phyloP scores from a whole-genome alignment of 2,797 vertebrate genomes.

The Sebastiscus tertius region DNA sequence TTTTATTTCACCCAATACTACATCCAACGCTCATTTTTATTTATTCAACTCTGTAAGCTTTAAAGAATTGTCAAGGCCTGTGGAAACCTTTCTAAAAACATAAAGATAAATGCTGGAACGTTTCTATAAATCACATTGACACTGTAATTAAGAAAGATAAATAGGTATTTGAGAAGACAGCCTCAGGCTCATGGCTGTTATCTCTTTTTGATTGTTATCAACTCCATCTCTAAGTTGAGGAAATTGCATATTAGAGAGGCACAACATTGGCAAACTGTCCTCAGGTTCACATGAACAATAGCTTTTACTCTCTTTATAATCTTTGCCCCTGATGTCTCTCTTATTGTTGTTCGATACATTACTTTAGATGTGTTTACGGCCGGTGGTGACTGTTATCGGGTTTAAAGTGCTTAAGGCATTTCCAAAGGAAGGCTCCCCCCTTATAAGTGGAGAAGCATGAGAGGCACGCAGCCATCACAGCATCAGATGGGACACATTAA shows the following conservation, averaged over 20 bases:
- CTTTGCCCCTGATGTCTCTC: background rate
- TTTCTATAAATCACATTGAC: constrained; percentile 71
- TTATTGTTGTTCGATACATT: background rate
- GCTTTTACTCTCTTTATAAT: background rate
- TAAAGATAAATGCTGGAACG: constrained; percentile 26
- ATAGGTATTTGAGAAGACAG: constrained; percentile 21
- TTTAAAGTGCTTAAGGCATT: constrained; percentile 7
- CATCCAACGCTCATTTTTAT: background rate
- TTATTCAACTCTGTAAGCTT: background rate
- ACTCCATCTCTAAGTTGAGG: constrained; percentile 40
- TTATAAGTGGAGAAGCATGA: background rate
- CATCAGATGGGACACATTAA: constrained; percentile 13
- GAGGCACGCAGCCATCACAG: constrained; percentile 4
- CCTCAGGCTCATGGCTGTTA: constrained; percentile 46
- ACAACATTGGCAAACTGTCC: constrained; percentile 27
- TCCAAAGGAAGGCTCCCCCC: background rate
- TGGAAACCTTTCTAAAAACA: background rate
- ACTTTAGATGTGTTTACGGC: background rate
- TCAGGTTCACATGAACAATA: constrained; percentile 28
- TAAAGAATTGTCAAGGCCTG: background rate
- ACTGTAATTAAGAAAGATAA: constrained; percentile 65
- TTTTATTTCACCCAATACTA: background rate
- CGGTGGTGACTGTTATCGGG: background rate
- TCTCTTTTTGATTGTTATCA: constrained; percentile 62
- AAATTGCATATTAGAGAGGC: constrained; percentile 60